A percentile compares a stretch with the other conserved stretches of the same genome.
phyloP scores from a whole-genome alignment of 1,140 invertebrate genomes.

The Drosophila serrata region DNA sequence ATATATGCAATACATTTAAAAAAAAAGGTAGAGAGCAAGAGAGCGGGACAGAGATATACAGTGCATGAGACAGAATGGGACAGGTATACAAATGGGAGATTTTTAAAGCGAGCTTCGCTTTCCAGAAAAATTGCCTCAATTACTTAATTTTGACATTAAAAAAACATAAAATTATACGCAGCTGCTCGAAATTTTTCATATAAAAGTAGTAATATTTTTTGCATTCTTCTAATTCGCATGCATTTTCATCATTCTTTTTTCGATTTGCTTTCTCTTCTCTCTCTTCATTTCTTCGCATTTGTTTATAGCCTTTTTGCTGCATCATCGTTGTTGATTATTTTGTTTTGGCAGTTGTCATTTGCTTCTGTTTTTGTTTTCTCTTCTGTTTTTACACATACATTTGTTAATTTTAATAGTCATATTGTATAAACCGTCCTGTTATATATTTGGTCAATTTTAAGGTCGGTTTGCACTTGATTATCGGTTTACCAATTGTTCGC shows the following conservation, averaged over 20 bases:
- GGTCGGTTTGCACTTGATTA: constrained; percentile 30
- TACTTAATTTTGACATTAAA: constrained; percentile 9
- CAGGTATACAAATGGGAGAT: constrained; percentile 28
- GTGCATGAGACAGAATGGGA: constrained; percentile 45
- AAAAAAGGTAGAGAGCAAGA: constrained; percentile 25
- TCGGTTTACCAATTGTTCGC: constrained; percentile 19
- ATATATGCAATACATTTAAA: constrained; percentile 66
- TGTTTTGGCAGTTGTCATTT: constrained; percentile 53
- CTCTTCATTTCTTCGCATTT: constrained; percentile 25
- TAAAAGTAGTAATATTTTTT: constrained; percentile 7
- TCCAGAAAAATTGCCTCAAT: constrained; percentile 12
- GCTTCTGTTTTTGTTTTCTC: constrained; percentile 38
- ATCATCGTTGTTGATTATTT: constrained; percentile 57
- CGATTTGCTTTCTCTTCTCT: constrained; percentile 26
- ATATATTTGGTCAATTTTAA: constrained; percentile 51
- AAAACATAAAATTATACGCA: constrained; percentile 34
- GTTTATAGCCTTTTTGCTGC: constrained; percentile 72
- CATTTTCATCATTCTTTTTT: constrained; percentile 1
- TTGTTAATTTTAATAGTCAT: constrained; percentile 37
- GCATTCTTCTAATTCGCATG: constrained; percentile 7
- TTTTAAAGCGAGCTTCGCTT: constrained; percentile 39
- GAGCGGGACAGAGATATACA: constrained; percentile 44
- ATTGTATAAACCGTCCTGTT: constrained; percentile 50
- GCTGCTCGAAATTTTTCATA: constrained; percentile 1
- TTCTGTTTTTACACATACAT: constrained; percentile 23